A percentile compares a stretch with the other conserved stretches of the same genome.
These are phyloP conservation scores for Gambelia wislizenii DNA, from an alignment of 2,797 vertebrate species.

Conservation along the genomic window DNA sequence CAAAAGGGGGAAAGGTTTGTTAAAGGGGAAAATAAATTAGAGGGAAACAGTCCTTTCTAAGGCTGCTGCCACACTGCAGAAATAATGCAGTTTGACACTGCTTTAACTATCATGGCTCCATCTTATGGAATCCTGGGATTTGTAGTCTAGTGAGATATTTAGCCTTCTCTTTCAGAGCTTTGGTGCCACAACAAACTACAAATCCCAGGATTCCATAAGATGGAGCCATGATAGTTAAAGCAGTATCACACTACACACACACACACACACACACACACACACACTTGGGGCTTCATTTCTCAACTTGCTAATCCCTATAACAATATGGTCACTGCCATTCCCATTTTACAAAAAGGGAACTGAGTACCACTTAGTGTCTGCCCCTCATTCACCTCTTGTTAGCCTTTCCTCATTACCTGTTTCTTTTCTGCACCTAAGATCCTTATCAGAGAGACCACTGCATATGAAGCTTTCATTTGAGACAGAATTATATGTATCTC, in stretches of 20 bases:
- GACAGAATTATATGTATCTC: neutral
- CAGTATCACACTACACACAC: too few relatives aligned
- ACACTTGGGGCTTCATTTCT: neutral
- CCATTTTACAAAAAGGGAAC: neutral
- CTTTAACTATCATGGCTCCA: too few relatives aligned
- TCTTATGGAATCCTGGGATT: too few relatives aligned
- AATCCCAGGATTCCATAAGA: too few relatives aligned
- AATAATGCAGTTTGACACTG: too few relatives aligned
- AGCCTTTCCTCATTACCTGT: neutral
- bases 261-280: neutral
- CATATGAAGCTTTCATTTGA: slow-evolving; percentile 35
- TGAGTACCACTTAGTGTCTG: too few relatives aligned
- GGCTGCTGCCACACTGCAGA: too few relatives aligned
- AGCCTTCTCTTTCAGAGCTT: too few relatives aligned
- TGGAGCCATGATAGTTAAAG: too few relatives aligned
- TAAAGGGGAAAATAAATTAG: slow-evolving; percentile 10
- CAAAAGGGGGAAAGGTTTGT: slow-evolving; percentile 2
- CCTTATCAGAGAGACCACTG: neutral
- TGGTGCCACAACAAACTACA: too few relatives aligned
- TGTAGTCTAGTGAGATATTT: too few relatives aligned
- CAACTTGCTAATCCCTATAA: too few relatives aligned
- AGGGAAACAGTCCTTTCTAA: neutral
- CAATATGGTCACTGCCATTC: neutral
- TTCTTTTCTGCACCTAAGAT: neutral
- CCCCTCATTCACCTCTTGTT: neutral